Percentiles rank a stretch among this genome's conserved stretches.
phyloP scores from a whole-genome alignment of 2,888 invertebrate species.

The Brenthis ino region DNA sequence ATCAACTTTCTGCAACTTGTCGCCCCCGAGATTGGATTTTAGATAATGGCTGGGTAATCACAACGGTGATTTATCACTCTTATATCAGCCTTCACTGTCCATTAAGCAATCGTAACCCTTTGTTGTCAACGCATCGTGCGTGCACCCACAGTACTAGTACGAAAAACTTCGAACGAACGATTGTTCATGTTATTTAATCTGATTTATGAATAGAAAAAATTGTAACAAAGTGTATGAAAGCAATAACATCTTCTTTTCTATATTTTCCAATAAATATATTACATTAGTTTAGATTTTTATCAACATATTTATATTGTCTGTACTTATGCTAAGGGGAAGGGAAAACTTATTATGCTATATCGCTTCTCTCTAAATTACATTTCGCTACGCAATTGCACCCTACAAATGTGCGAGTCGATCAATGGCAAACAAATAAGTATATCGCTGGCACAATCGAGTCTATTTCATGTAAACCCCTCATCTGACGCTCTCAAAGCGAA shows the following conservation, averaged over 20 bases:
- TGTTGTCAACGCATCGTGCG: constrained; percentile 49
- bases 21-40: constrained; percentile 77
- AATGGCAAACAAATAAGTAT: constrained; percentile 74
- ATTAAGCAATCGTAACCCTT: constrained; percentile 81
- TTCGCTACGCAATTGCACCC: constrained; percentile 42
- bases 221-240: not conserved
- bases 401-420: constrained; percentile 58
- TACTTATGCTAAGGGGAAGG: not conserved
- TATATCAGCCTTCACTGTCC: constrained; percentile 82
- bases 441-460: constrained; percentile 67
- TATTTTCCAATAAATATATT: no score
- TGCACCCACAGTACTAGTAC: not conserved
- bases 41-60: constrained; percentile 80
- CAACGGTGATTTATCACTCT: constrained; percentile 80
- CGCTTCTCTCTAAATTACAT: constrained; percentile 44
- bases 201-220: not conserved
- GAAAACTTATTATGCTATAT: constrained; percentile 30
- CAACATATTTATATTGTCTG: no score
- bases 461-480: constrained; percentile 66
- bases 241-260: no score
- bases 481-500: constrained; percentile 70
- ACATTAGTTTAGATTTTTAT: no score
- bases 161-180: not conserved
- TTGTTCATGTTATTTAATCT: no score
- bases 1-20: constrained; percentile 63